These are phyloP conservation scores for Lepidurus apus DNA, from an alignment of 1,140 invertebrate genomes.

Conservation along the genomic window DNA sequence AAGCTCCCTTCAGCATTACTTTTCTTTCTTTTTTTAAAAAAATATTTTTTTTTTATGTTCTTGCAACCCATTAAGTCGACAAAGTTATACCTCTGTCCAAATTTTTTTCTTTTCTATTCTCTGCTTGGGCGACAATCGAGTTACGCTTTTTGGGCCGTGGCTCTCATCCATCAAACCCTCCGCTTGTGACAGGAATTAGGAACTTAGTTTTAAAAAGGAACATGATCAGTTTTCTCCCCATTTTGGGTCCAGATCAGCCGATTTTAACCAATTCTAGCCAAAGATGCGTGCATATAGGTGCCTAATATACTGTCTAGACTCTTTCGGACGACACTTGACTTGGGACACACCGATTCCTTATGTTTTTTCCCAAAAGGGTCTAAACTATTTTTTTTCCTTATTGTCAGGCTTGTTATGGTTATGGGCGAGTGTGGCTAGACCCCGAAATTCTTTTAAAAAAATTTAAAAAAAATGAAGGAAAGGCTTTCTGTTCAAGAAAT, in stretches of 20 bases:
- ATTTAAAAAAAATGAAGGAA: no score
- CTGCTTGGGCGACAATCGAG: conserved; percentile 11
- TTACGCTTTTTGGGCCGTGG: not conserved
- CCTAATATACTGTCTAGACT: conserved; percentile 11
- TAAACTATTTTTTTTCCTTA: not conserved
- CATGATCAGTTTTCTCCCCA: not conserved
- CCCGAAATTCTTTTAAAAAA: no score
- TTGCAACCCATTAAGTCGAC: conserved; percentile 18
- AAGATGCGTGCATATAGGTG: not conserved
- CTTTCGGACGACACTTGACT: not conserved
- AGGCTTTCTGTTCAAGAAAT: no score
- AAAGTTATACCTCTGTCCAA: not conserved
- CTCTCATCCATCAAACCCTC: conserved; percentile 8
- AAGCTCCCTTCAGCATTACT: conserved; percentile 4
- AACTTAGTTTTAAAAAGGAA: not conserved
- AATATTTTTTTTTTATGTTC: not conserved
- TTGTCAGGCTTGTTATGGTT: no score
- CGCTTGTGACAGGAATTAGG: conserved; percentile 7
- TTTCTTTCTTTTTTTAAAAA: not conserved
- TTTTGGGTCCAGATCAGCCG: not conserved
- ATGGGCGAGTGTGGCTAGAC: no score
- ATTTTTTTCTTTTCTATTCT: not conserved
- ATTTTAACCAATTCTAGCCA: not conserved
- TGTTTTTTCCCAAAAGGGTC: not conserved
- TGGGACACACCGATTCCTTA: not conserved